These are phyloP conservation scores for Thecocarcelia acutangulata DNA, from an alignment of 2,888 invertebrate species.

Conservation along the genomic window DNA sequence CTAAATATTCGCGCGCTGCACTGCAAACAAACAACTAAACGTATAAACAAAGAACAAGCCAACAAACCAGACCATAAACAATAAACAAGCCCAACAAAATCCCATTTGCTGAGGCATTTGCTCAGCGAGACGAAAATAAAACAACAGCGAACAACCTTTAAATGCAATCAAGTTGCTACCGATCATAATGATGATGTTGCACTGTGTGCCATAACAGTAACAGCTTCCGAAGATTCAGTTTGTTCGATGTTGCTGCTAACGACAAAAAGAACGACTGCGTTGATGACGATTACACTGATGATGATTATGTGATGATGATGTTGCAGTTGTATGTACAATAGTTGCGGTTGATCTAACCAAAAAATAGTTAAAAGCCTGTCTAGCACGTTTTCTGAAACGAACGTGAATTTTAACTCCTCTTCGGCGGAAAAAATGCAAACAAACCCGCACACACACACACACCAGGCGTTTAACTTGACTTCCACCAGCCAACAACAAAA, in stretches of 20 bases:
- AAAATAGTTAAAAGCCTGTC: conserved; percentile 64
- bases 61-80: conserved; percentile 33
- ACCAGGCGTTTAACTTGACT: conserved; percentile 39
- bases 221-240: conserved; percentile 40
- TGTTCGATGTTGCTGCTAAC: conserved; percentile 46
- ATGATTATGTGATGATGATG: conserved; percentile 40
- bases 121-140: conserved; percentile 11
- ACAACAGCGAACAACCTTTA: conserved; percentile 58
- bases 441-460: background rate
- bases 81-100: conserved; percentile 40
- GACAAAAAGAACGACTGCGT: conserved; percentile 34
- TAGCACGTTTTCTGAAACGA: conserved; percentile 64
- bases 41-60: conserved; percentile 28
- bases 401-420: conserved; percentile 50
- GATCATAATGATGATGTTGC: conserved; percentile 38
- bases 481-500: conserved; percentile 42
- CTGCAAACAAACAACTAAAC: conserved; percentile 23
- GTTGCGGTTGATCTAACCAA: conserved; percentile 47
- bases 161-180: conserved; percentile 61
- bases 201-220: conserved; percentile 42
- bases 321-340: no score
- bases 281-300: conserved; percentile 41
- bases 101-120: conserved; percentile 53
- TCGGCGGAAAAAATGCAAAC: conserved; percentile 1
- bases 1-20: background rate